A percentile compares a stretch with the other conserved stretches of the same genome.
These are phyloP conservation scores for Lysandra coridon DNA, from an alignment of 2,888 invertebrate species.

Conservation along the genomic window DNA sequence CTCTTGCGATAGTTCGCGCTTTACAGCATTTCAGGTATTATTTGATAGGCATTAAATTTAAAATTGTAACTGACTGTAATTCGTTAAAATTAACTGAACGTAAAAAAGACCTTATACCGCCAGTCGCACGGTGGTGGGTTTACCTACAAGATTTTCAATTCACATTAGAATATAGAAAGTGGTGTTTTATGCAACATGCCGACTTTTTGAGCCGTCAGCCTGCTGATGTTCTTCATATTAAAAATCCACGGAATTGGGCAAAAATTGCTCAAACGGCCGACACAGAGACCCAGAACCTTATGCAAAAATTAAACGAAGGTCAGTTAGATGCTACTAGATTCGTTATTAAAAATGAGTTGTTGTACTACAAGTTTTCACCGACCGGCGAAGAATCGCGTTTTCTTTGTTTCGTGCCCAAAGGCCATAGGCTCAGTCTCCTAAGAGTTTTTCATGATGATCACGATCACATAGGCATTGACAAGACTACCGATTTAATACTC, in stretches of 20 bases:
- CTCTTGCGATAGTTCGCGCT: too few species aligned
- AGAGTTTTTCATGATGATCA: neutral
- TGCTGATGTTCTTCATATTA: conserved; percentile 27
- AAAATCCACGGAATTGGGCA: conserved; percentile 37
- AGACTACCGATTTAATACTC: neutral
- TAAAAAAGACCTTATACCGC: too few species aligned
- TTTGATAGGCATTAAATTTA: too few species aligned
- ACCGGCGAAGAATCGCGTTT: neutral
- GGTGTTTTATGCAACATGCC: conserved; percentile 43
- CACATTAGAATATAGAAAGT: conserved; percentile 41
- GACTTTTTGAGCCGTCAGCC: conserved; percentile 47
- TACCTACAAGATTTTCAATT: conserved; percentile 30
- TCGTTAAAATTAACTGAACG: too few species aligned
- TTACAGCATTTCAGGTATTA: too few species aligned
- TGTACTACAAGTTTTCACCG: too few species aligned
- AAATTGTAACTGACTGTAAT: too few species aligned
- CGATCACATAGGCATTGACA: conserved; percentile 13
- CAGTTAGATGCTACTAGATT: too few species aligned
- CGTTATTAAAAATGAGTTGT: too few species aligned
- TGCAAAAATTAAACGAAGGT: neutral
- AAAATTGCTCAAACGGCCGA: conserved; percentile 38
- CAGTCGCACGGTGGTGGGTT: too few species aligned
- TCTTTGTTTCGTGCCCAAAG: neutral
- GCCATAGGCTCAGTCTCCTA: neutral
- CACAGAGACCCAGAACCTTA: neutral